A percentile compares a stretch with the other conserved stretches of the same genome.
phyloP scores from a whole-genome alignment of 2,888 invertebrate genomes.

The Gasteruption jaculator region DNA sequence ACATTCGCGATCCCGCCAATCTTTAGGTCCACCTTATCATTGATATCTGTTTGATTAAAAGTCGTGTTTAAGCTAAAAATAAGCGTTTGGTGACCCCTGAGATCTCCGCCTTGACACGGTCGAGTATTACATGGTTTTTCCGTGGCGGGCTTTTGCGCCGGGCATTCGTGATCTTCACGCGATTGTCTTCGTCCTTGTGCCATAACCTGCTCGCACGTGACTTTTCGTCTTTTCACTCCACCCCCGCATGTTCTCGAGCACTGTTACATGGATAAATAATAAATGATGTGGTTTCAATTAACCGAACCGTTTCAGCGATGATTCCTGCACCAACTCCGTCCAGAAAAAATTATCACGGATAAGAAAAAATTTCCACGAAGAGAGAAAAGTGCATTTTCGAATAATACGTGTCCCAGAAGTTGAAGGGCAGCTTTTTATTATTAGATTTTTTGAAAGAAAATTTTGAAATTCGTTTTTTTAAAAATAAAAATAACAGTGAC shows the following conservation, averaged over 20 bases:
- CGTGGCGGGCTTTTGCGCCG: conserved; percentile 68
- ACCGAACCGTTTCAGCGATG: no score
- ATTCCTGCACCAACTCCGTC: no score
- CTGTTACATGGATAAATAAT: no score
- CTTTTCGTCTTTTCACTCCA: conserved; percentile 78
- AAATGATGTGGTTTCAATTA: no score
- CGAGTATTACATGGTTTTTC: conserved; percentile 83
- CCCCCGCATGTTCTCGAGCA: conserved; percentile 93
- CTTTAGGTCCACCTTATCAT: conserved; percentile 74
- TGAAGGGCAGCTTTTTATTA: no score
- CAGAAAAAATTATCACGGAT: conserved; percentile 7
- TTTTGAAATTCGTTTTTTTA: no score
- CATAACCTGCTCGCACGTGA: conserved; percentile 86
- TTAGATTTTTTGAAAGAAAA: no score
- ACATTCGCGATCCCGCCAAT: conserved; percentile 88
- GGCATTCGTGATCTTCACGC: conserved; percentile 71
- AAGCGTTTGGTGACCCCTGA: conserved; percentile 68
- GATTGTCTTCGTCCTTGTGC: conserved; percentile 87
- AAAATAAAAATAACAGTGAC: no score
- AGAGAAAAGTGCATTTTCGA: not conserved
- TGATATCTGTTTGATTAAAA: conserved; percentile 79
- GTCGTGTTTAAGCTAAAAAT: conserved; percentile 71
- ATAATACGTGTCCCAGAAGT: no score
- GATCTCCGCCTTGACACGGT: conserved; percentile 66
- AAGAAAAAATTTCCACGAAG: not conserved